These are phyloP conservation scores for Stomorhina lunata DNA, from an alignment of 2,888 invertebrate genomes.

Conservation along the genomic window DNA sequence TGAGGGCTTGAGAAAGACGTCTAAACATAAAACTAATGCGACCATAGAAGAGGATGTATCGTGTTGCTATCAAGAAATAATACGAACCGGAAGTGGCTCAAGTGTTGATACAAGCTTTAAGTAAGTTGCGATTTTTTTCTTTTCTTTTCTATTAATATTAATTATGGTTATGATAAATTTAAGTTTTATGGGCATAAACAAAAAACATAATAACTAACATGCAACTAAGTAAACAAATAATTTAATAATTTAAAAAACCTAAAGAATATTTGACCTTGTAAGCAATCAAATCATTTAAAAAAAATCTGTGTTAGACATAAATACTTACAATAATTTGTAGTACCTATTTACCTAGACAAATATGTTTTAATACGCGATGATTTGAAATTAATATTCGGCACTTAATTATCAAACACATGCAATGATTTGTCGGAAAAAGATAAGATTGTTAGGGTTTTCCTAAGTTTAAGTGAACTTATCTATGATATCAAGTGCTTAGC, in stretches of 20 bases:
- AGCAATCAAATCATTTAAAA: neutral
- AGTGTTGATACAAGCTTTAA: constrained; percentile 72
- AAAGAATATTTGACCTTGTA: constrained; percentile 3
- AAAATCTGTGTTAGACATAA: too few species aligned
- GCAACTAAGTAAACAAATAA: neutral
- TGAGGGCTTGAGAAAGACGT: neutral
- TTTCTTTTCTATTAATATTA: too few species aligned
- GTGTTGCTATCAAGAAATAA: constrained; percentile 76
- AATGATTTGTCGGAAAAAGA: neutral
- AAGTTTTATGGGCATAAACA: neutral
- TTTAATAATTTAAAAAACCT: neutral
- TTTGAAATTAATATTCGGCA: neutral
- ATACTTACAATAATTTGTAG: too few species aligned
- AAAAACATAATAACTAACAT: neutral
- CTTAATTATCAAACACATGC: neutral
- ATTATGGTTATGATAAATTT: too few species aligned
- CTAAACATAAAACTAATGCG: neutral
- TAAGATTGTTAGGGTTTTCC: neutral
- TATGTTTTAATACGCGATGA: too few species aligned
- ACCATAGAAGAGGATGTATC: constrained; percentile 64
- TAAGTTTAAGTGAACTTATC: too few species aligned
- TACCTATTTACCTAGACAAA: too few species aligned
- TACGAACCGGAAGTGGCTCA: constrained; percentile 71
- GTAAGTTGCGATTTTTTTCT: constrained; percentile 66
- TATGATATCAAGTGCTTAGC: too few species aligned